phyloP scores from a whole-genome alignment of 2,113 vertebrate species.

The Thunnus maccoyii region DNA sequence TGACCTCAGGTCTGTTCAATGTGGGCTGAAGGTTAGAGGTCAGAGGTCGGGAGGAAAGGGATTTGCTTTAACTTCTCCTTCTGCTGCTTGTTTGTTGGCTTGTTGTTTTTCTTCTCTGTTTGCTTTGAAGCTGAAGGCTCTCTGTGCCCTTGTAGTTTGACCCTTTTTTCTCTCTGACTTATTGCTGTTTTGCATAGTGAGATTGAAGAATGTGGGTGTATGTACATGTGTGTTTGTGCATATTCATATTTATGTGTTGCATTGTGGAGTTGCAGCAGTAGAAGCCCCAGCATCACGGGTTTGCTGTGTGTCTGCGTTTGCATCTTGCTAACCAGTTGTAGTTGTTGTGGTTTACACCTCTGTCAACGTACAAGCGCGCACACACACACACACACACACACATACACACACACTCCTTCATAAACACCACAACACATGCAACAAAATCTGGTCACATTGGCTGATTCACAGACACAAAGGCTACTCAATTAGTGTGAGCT shows the following conservation, averaged over 20 bases:
- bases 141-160: slow-evolving; percentile 31
- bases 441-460: background rate
- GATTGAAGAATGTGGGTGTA: background rate
- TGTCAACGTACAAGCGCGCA: background rate
- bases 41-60: slow-evolving; percentile 6
- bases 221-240: slow-evolving; percentile 8
- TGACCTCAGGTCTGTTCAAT: background rate
- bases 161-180: slow-evolving; percentile 6
- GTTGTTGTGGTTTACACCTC: slow-evolving; percentile 18
- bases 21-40: background rate
- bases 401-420: background rate
- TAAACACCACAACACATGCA: background rate
- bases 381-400: background rate
- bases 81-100: background rate
- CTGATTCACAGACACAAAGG: slow-evolving; percentile 23
- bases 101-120: slow-evolving; percentile 13
- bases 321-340: slow-evolving; percentile 1
- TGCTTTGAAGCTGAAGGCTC: slow-evolving; percentile 15
- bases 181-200: background rate
- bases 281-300: slow-evolving; percentile 4
- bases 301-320: slow-evolving; percentile 20
- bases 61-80: slow-evolving; percentile 17
- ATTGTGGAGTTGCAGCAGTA: background rate
- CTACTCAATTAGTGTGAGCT: slow-evolving; percentile 20
- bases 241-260: slow-evolving; percentile 10